Evolutionary conservation across 2,113 vertebrate genomes (phyloP).

Genomic region (Pteruthius melanotis): DNA sequence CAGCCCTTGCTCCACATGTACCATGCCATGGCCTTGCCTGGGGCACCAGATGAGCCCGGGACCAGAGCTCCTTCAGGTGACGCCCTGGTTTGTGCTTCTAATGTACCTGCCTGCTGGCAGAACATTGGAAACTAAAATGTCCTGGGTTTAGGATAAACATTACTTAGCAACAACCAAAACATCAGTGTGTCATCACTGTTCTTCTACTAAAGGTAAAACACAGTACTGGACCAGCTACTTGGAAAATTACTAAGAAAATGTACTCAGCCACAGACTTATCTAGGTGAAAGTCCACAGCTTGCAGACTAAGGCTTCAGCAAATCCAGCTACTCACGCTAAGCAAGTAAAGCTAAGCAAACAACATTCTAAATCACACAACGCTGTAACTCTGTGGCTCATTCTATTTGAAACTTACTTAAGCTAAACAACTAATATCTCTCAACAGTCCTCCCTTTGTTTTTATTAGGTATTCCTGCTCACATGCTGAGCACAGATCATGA

Average conservation of each 20-base stretch:
- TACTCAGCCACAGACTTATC: not conserved
- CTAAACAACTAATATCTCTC: not conserved
- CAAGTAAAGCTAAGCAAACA: not conserved
- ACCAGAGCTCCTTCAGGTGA: not conserved
- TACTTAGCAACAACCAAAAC: not conserved
- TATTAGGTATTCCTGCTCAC: not conserved
- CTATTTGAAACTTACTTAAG: not conserved
- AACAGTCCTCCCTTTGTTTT: not conserved
- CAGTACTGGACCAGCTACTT: not conserved
- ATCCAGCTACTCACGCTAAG: not conserved
- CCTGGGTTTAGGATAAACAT: not conserved
- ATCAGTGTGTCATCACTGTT: not conserved
- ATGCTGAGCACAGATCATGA: not conserved
- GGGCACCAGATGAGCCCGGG: not conserved
- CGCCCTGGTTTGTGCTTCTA: not conserved
- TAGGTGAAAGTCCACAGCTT: not conserved
- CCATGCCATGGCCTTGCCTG: not conserved
- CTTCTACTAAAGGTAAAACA: not conserved
- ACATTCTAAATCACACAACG: not conserved
- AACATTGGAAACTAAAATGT: not conserved
- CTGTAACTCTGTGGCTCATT: not conserved
- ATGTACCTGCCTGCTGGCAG: not conserved
- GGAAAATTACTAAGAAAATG: not conserved
- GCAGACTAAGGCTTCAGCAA: not conserved
- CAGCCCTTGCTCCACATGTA: not conserved